phyloP scores from a whole-genome alignment of 2,113 vertebrate species.

The Perca fluviatilis region DNA sequence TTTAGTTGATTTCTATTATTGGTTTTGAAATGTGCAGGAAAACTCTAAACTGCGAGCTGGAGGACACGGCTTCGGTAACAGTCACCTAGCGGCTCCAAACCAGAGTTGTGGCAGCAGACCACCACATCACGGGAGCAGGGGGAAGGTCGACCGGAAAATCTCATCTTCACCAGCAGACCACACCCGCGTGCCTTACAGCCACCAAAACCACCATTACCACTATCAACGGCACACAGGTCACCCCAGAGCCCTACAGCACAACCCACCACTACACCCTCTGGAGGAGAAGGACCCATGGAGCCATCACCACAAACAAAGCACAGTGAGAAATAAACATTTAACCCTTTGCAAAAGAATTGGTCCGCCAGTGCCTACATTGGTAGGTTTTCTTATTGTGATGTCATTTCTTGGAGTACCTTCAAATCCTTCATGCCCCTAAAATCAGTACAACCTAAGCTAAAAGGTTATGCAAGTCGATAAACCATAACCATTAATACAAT shows the following conservation, averaged over 20 bases:
- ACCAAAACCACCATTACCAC: slow-evolving; percentile 83
- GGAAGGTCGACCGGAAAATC: slow-evolving; percentile 77
- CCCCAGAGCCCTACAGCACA: slow-evolving; percentile 73
- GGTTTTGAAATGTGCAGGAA: slow-evolving; percentile 64
- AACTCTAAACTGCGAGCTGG: slow-evolving; percentile 76
- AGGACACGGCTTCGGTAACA: slow-evolving; percentile 67
- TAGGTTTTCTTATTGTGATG: too few relatives aligned
- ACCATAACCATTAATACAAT: too few relatives aligned
- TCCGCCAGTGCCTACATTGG: too few relatives aligned
- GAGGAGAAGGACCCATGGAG: slow-evolving; percentile 77
- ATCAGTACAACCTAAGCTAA: too few relatives aligned
- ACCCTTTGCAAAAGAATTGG: background rate
- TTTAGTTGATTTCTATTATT: background rate
- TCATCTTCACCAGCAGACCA: slow-evolving; percentile 91
- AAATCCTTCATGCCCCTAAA: too few relatives aligned
- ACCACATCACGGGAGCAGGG: slow-evolving; percentile 72
- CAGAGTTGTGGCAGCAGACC: slow-evolving; percentile 70
- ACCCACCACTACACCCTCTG: slow-evolving; percentile 35
- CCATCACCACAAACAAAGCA: slow-evolving; percentile 83
- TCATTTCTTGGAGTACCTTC: too few relatives aligned
- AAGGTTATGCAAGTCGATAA: too few relatives aligned
- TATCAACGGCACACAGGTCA: slow-evolving; percentile 80
- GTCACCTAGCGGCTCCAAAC: slow-evolving; percentile 50
- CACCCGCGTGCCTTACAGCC: slow-evolving; percentile 92
- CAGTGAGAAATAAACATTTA: slow-evolving; percentile 74